Evolutionary conservation across 2,888 invertebrate genomes (phyloP).

Genomic region (Tipula lateralis): DNA sequence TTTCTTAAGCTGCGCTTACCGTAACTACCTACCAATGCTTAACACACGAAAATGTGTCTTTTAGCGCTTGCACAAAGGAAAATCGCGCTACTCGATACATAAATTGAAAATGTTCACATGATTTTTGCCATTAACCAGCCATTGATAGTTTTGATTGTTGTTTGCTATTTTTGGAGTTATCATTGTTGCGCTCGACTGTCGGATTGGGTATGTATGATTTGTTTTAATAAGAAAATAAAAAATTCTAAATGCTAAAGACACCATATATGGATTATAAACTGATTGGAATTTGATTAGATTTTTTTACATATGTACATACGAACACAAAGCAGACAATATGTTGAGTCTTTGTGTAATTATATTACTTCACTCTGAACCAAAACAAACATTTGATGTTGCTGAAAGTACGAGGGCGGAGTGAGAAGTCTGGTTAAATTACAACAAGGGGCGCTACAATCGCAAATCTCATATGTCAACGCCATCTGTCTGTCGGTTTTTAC

Average conservation of each 20-base stretch:
- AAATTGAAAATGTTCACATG: neutral
- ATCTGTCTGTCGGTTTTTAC: too few relatives aligned
- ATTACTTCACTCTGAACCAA: neutral
- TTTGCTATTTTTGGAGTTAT: neutral
- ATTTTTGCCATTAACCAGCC: neutral
- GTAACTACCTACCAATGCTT: neutral
- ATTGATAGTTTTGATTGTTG: neutral
- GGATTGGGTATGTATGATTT: conserved; percentile 20
- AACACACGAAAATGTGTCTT: neutral
- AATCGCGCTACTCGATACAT: neutral
- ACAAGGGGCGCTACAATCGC: too few relatives aligned
- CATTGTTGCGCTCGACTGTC: neutral
- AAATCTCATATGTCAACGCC: too few relatives aligned
- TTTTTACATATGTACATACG: neutral
- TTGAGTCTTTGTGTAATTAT: neutral
- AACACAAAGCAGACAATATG: neutral
- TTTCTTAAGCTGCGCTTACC: neutral
- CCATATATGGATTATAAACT: conserved; percentile 11
- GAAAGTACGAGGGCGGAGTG: too few relatives aligned
- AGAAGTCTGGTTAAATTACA: too few relatives aligned
- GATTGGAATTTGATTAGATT: conserved; percentile 24
- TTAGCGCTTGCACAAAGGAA: conserved; percentile 3
- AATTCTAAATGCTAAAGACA: neutral
- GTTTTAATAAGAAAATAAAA: neutral
- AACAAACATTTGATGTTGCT: neutral